Base-by-base conservation (phyloP, 2,113 vertebrate species). In the Ageneiosus marmoratus region DNA sequence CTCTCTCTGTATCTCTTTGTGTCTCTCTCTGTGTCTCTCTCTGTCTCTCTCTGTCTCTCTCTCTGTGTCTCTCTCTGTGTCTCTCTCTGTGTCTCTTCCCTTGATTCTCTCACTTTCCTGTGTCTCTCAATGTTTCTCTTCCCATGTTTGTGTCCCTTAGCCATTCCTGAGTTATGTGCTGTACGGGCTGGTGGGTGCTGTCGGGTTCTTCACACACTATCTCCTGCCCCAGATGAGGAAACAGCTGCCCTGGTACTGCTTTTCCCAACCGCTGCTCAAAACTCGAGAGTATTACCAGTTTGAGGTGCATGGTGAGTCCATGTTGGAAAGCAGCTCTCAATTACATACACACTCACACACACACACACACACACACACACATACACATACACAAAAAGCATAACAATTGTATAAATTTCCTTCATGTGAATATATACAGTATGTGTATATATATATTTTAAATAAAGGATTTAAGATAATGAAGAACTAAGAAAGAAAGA, bases 231-330 rank as follows among this genome's bases (percentile, higher is more conserved):
- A 99, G 86, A 92, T 99, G 56, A 95, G 97, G 72, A 99, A 99
- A 88, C 98, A 99, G 92, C 94, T 98, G 70, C 98, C 98, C 2
- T 99, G 98, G 97, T 96, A 96, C 90, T 99, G 97, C 90, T 99
- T 98, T 93, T 98, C 98, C 51, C 97, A 98, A 79, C 97, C 98
- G 0, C 93, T 99, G 90, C 95, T 99, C 91, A 99, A 97, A 95
- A 97, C 96, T 13, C 95, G 95, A 89, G 98, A 99, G 89, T 98
- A 98, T 85, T 97, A 96, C 86, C 97, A 99, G 80, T 99, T 98
- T 88, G 98, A 99, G 94, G 97, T 99, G 87, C 93, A 96, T 86
- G 98, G 98, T 99, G 87, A 95, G 96, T 93, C 1, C 11, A 16
- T 20, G 34, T 29, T 22, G n/a, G 13, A 56, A 34, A 50, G 2